Percentiles rank a stretch among this genome's conserved stretches.
phyloP scores from a whole-genome alignment of 2,888 invertebrate species.

The Diplolepis rosae region DNA sequence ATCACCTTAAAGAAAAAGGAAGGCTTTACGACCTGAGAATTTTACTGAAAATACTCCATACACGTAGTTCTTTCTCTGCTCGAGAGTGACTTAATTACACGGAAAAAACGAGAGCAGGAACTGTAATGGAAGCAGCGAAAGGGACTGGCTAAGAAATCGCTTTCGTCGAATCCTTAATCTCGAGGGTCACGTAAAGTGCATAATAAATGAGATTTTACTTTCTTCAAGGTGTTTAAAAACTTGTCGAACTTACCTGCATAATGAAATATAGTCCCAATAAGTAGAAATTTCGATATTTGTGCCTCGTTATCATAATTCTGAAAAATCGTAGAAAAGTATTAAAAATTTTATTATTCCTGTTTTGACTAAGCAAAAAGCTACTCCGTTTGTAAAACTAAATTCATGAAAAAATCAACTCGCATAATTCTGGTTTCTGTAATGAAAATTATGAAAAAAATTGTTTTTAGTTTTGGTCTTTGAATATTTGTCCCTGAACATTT shows the following conservation, averaged over 20 bases:
- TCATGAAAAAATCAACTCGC: too few relatives aligned
- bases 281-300: slow-evolving; percentile 15
- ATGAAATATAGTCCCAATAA: slow-evolving; percentile 15
- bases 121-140: slow-evolving; percentile 24
- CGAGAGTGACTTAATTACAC: slow-evolving; percentile 3
- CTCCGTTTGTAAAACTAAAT: too few relatives aligned
- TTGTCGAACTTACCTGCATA: slow-evolving; percentile 11
- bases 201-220: slow-evolving; percentile 17
- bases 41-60: neutral
- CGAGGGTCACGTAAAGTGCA: slow-evolving; percentile 23
- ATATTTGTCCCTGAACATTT: neutral
- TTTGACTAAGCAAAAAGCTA: too few relatives aligned
- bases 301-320: slow-evolving; percentile 17
- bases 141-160: slow-evolving; percentile 22
- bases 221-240: slow-evolving; percentile 16
- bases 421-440: too few relatives aligned
- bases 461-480: too few relatives aligned
- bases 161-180: slow-evolving; percentile 25
- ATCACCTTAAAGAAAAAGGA: slow-evolving; percentile 37
- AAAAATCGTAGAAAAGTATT: neutral
- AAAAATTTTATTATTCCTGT: too few relatives aligned
- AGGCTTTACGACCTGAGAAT: neutral
- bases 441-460: too few relatives aligned
- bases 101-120: slow-evolving; percentile 8
- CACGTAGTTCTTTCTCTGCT: neutral